Evolutionary conservation across 2,888 invertebrate species (phyloP).

Genomic region (Clepsis dumicolana): DNA sequence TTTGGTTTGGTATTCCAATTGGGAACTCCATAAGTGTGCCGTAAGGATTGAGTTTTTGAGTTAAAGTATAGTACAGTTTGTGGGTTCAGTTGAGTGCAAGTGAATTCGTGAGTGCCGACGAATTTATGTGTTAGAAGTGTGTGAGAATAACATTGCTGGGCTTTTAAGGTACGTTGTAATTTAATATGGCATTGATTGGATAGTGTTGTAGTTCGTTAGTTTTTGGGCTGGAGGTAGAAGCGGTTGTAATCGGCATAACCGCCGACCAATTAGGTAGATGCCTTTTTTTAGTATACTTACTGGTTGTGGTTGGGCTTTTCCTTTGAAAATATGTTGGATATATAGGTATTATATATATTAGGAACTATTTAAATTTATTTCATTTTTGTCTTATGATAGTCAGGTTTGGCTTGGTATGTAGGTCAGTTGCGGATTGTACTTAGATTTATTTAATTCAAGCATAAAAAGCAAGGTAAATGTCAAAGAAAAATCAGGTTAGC

Average conservation of each 20-base stretch:
- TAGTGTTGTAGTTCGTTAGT: slow-evolving; percentile 45
- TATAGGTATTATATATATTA: neutral
- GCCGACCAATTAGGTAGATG: slow-evolving; percentile 34
- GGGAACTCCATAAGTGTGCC: slow-evolving; percentile 64
- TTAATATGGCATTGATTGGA: slow-evolving; percentile 48
- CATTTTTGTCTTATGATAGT: neutral
- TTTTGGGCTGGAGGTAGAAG: slow-evolving; percentile 17
- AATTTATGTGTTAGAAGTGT: slow-evolving; percentile 73
- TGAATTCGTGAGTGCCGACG: slow-evolving; percentile 73
- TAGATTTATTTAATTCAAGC: neutral
- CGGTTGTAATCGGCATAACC: slow-evolving; percentile 40
- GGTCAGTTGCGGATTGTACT: neutral
- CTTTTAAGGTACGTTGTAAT: slow-evolving; percentile 63
- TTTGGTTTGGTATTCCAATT: slow-evolving; percentile 61
- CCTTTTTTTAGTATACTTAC: slow-evolving; percentile 33
- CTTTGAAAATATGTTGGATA: neutral
- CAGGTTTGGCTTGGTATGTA: neutral
- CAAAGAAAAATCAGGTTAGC: neutral
- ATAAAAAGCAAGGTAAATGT: neutral
- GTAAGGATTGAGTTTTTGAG: slow-evolving; percentile 65
- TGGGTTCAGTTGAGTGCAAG: slow-evolving; percentile 62
- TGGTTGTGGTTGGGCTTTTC: neutral
- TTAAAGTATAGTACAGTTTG: slow-evolving; percentile 64
- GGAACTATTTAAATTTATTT: neutral
- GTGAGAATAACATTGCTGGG: slow-evolving; percentile 66